Evolutionary conservation across 2,888 invertebrate species (phyloP), one percentile per base, ranked within the genome.

Genomic region (Amorpha juglandis): DNA sequence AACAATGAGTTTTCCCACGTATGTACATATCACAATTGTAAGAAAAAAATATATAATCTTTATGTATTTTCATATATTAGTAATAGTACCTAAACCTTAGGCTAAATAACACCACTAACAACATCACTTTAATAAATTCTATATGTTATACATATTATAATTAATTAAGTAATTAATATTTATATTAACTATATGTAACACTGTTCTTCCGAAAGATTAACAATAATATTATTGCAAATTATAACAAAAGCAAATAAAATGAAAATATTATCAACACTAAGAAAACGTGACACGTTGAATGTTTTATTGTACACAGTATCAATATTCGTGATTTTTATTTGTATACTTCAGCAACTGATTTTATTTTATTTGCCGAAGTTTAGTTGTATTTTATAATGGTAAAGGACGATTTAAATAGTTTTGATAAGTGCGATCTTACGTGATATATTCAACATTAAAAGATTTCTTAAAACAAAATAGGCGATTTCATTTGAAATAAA

Each of bases 1-100:
- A 92, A 92, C 92, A 92, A 92, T 91, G 88, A 78, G 75, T 82
- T 86, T 81, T 91, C 91, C 84, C 91, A 91, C 87, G 87, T 86
- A 84, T 86, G 85, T 81, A 84, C 83, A 82, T 82, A 85, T 85
- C 83, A 80, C 80, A 79, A 74, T 90, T 89, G 90, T 84, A 70
- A 79, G 86, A 87, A 89, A 84, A 77, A 72, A 19, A 42, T 19
- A 65, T 50, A 50, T 42, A 55, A 55, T 55, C 38, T 55, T 48
- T 19, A 48, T 14, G 19, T 65, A 65, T 38, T 58, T 58, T 11
- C 19, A 3, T 14, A 12, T 6, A 38, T 19, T 35, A 16, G 3
- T 38, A 38, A 38, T n/a, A n/a, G 35, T 11, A n/a, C n/a, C n/a
- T n/a, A 38, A 55, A 55, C 7, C 7, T 38, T 38, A 38, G 38